Percentiles rank a stretch among this genome's conserved stretches.
Conservation (phyloP, 2,797 vertebrate genomes). For the Buphagus erythrorhynchus region DNA sequence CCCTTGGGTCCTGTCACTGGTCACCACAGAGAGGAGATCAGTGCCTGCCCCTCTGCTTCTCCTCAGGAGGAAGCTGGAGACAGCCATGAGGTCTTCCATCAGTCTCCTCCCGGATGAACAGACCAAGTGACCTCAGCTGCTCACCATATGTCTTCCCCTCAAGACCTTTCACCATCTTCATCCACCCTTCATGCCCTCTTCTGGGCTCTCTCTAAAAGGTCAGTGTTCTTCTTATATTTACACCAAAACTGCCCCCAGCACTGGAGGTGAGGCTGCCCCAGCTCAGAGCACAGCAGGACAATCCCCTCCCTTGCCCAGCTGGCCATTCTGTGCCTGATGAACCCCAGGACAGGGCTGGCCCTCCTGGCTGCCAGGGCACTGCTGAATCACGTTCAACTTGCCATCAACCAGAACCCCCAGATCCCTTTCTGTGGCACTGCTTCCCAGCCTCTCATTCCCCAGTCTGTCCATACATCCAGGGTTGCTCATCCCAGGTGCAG, state of each 20-base stretch:
- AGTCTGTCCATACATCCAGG: neutral
- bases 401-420: accelerated
- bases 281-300: neutral
- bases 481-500: neutral
- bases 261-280: accelerated
- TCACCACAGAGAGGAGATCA: neutral
- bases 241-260: neutral
- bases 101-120: neutral
- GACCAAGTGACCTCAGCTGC: neutral
- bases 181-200: neutral
- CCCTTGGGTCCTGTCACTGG: neutral
- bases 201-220: neutral
- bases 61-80: neutral
- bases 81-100: neutral
- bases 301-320: neutral
- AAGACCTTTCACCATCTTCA: neutral
- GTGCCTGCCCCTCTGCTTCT: neutral
- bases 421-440: neutral
- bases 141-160: neutral
- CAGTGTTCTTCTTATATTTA: neutral
- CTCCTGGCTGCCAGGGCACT: neutral
- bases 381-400: neutral
- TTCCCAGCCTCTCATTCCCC: neutral
- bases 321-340: neutral
- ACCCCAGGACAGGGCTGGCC: accelerated